Evolutionary conservation across 2,888 invertebrate genomes (phyloP).

Genomic region (Oligia latruncula): DNA sequence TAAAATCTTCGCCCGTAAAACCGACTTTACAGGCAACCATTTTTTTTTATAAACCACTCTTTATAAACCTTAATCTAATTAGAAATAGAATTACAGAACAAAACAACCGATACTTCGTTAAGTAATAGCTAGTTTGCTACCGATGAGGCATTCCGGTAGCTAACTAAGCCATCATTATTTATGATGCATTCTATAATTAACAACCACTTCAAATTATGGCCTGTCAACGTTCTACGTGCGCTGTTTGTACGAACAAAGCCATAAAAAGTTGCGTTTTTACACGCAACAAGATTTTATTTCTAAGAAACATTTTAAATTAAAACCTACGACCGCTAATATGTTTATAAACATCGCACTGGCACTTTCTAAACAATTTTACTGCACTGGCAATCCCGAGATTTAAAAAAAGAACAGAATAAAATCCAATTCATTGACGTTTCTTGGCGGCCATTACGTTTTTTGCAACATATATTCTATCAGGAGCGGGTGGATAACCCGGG

Average conservation of each 20-base stretch:
- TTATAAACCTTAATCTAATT: slow-evolving; percentile 1
- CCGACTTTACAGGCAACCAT: no score
- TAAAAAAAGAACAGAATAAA: slow-evolving; percentile 33
- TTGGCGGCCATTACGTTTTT: slow-evolving; percentile 56
- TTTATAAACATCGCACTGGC: slow-evolving; percentile 11
- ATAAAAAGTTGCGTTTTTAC: slow-evolving; percentile 36
- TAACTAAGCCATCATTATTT: slow-evolving; percentile 52
- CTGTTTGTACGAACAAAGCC: slow-evolving; percentile 18
- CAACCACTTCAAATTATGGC: slow-evolving; percentile 57
- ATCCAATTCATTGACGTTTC: slow-evolving; percentile 58
- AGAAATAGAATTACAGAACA: slow-evolving; percentile 14
- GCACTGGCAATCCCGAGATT: slow-evolving; percentile 27
- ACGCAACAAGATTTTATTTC: slow-evolving; percentile 17
- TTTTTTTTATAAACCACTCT: not conserved
- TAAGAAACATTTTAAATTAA: slow-evolving; percentile 9
- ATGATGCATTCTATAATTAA: slow-evolving; percentile 61
- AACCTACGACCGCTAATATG: slow-evolving; percentile 21
- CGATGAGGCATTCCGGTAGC: slow-evolving; percentile 51
- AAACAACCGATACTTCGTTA: slow-evolving; percentile 13
- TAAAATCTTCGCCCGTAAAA: no score
- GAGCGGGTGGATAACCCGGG: slow-evolving; percentile 62
- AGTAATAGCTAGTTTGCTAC: slow-evolving; percentile 31
- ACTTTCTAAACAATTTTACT: slow-evolving; percentile 27
- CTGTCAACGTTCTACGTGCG: slow-evolving; percentile 52
- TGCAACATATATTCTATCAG: slow-evolving; percentile 59